A percentile compares a stretch with the other conserved stretches of the same genome.
These are phyloP conservation scores for Suillia variegata DNA, from an alignment of 2,888 invertebrate genomes.

Conservation along the genomic window DNA sequence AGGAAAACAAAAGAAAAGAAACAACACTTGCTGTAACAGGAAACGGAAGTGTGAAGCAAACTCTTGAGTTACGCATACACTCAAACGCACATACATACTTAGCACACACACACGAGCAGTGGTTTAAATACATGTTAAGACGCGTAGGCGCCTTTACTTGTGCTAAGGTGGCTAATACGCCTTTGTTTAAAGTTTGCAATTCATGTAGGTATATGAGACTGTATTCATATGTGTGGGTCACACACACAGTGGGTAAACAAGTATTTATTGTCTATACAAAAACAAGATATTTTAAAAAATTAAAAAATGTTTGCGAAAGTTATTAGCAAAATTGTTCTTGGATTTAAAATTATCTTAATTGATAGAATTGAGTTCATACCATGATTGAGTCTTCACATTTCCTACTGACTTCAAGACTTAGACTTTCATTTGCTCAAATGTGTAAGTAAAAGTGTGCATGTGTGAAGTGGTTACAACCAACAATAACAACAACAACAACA, in stretches of 20 bases:
- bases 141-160: constrained; percentile 33
- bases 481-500: neutral
- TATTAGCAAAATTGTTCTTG: no score
- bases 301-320: no score
- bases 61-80: neutral
- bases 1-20: neutral
- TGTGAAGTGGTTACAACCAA: constrained; percentile 20
- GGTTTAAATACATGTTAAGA: constrained; percentile 11
- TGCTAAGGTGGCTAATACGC: constrained; percentile 9
- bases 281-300: no score
- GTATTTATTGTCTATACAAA: no score
- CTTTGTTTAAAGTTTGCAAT: constrained; percentile 45
- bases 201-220: constrained; percentile 27
- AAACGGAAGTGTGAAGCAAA: constrained; percentile 34
- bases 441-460: constrained; percentile 13
- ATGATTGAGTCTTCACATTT: no score
- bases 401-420: constrained; percentile 38
- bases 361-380: no score
- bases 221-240: constrained; percentile 13
- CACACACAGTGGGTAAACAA: no score
- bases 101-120: neutral
- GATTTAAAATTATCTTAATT: no score
- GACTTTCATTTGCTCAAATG: constrained; percentile 10
- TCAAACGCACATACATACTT: neutral
- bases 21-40: constrained; percentile 13